phyloP scores from a whole-genome alignment of 1,140 invertebrate genomes.

The Drosophila murphyi region DNA sequence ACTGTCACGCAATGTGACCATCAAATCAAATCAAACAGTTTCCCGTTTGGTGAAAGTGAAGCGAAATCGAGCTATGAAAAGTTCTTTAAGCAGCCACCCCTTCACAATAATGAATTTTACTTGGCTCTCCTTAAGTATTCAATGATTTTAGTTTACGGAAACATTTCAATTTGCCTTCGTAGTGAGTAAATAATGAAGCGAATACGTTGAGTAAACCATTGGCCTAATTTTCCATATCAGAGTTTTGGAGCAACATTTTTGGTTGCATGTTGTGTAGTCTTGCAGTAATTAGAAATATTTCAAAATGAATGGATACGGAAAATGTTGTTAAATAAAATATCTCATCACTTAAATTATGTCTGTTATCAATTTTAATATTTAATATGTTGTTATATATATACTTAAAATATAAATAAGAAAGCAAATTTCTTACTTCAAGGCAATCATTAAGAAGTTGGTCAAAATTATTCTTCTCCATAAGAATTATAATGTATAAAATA shows the following conservation, averaged over 20 bases:
- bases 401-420: too few species aligned
- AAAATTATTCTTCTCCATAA: too few species aligned
- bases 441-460: too few species aligned
- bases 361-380: too few species aligned
- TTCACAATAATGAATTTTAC: constrained; percentile 50
- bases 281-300: not conserved
- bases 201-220: constrained; percentile 15
- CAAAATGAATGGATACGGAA: not conserved
- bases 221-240: constrained; percentile 14
- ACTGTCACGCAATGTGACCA: constrained; percentile 80
- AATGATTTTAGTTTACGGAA: constrained; percentile 3
- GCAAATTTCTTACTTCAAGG: too few species aligned
- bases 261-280: too few species aligned
- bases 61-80: constrained; percentile 28
- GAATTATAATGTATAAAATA: too few species aligned
- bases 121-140: constrained; percentile 27
- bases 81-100: constrained; percentile 12
- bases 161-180: constrained; percentile 7
- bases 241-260: too few species aligned
- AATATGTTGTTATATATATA: too few species aligned
- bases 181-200: constrained; percentile 54
- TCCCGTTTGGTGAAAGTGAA: constrained; percentile 47
- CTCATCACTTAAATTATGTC: too few species aligned
- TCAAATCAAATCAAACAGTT: constrained; percentile 79
- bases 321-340: not conserved